Base-by-base conservation (phyloP, 2,797 vertebrate species). In the Pantherophis alleghaniensis region DNA sequence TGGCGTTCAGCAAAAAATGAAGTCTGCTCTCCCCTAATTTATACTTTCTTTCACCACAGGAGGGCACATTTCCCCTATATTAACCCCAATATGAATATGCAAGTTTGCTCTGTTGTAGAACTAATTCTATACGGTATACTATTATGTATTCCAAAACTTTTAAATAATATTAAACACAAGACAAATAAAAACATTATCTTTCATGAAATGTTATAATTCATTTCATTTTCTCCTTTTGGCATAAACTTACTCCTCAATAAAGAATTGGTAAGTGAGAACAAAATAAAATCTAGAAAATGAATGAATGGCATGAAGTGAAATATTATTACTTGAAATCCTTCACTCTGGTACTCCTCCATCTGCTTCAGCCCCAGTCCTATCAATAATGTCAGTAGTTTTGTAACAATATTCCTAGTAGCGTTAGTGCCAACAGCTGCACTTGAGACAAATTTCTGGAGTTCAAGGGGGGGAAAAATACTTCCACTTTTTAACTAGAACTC, bases 401-500 rank as follows among this genome's bases (percentile, higher is more conserved):
- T 0, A 0, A 88, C 1, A 94, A 89, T 20, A 56, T 91, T 56
- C 88, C 86, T 24, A 0, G 24, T 69, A 92, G 20, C 51, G 24
- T 63, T 59, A 16, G 37, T 56, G 42, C 93, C 74, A 92, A 12
- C 0, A 3, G 93, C 57, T 94, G 91, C 90, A 88, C 26, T 56
- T 88, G 3, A 94, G 47, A 74, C 91, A 88, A 61, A 66, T n/a
- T 37, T 0, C 66, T 79, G 0, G 90, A 94, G 91, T 90, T 66
- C 24, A 89, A 93, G 51, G 32, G 91, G 57, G 9, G 90, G 56
- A 28, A 57, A 91, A 83, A 93, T 93, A 92, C 57, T 61, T 90
- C 83, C 93, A 91, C 87, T 61, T 16, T 88, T 92, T 42, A 56
- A 61, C 89, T 87, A 92, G 92, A 91, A 93, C 92, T 86, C 66